phyloP scores from a whole-genome alignment of 2,888 invertebrate species.

The Ametastegia equiseti region DNA sequence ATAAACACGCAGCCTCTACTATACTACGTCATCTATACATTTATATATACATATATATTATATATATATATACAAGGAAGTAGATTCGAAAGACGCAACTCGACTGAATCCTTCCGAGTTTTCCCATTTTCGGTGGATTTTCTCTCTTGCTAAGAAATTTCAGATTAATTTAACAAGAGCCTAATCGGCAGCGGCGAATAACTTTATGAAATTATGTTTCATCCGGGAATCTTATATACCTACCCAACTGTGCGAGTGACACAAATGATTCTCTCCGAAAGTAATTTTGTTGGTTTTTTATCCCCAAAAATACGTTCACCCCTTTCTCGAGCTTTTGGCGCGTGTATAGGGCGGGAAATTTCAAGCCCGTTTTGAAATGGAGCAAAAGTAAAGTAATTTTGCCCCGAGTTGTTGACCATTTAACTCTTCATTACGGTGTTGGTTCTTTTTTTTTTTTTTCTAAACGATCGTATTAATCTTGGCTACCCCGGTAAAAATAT shows the following conservation, averaged over 20 bases:
- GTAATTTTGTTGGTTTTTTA: not conserved
- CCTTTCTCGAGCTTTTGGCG: not conserved
- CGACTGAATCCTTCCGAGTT: not conserved
- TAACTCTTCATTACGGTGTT: not conserved
- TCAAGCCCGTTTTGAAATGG: not conserved
- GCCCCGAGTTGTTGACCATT: not conserved
- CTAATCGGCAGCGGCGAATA: not conserved
- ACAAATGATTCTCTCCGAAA: not conserved
- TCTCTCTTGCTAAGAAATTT: slow-evolving; percentile 10
- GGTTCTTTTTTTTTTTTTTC: not conserved
- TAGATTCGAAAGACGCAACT: not conserved
- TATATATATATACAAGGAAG: slow-evolving; percentile 11
- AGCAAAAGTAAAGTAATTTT: not conserved
- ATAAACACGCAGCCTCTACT: not conserved
- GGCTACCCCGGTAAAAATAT: not conserved
- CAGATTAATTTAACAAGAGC: not conserved
- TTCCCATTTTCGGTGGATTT: not conserved
- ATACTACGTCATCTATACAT: too few species aligned
- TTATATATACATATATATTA: too few species aligned
- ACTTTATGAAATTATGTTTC: slow-evolving; percentile 1
- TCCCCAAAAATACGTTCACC: too few species aligned
- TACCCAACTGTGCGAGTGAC: not conserved
- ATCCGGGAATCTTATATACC: not conserved
- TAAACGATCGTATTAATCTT: not conserved
- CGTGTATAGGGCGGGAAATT: not conserved